Evolutionary conservation across 1,140 invertebrate species (phyloP).

Genomic region (Papilio aristodemus): DNA sequence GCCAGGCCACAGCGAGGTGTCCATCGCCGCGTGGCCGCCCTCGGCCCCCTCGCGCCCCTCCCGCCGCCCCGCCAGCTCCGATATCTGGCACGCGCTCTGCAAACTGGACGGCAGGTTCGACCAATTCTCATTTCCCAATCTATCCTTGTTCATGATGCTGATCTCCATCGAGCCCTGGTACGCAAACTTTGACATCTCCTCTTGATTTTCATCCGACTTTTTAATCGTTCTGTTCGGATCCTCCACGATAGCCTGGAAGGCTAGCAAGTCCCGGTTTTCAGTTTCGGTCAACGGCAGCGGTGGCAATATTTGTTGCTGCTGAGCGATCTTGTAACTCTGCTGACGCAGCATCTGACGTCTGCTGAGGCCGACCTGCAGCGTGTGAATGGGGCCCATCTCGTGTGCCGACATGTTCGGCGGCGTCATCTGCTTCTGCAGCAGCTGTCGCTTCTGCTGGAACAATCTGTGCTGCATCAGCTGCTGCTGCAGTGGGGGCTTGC

Average conservation of each 20-base stretch:
- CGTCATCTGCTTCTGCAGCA: constrained; percentile 89
- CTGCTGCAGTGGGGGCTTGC: constrained; percentile 85
- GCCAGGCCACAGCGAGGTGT: constrained; percentile 68
- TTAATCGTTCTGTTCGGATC: constrained; percentile 72
- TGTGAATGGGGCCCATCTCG: constrained; percentile 67
- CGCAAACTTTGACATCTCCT: constrained; percentile 62
- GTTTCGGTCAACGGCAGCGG: constrained; percentile 81
- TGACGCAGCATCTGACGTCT: constrained; percentile 88
- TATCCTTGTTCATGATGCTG: constrained; percentile 75
- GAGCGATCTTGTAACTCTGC: constrained; percentile 89
- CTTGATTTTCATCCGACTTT: constrained; percentile 61
- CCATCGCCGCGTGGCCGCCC: constrained; percentile 42
- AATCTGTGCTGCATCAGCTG: constrained; percentile 89
- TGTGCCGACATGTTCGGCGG: constrained; percentile 75
- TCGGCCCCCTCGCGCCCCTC: constrained; percentile 50
- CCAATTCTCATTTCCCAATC: constrained; percentile 81
- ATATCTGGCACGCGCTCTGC: constrained; percentile 83
- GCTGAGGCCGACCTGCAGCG: constrained; percentile 78
- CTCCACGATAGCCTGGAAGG: constrained; percentile 82
- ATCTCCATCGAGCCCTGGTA: constrained; percentile 80
- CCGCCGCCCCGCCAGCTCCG: constrained; percentile 72
- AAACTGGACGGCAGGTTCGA: constrained; percentile 81
- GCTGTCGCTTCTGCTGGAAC: constrained; percentile 89
- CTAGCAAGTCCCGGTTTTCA: constrained; percentile 82
- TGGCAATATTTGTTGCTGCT: constrained; percentile 86